Evolutionary conservation across 2,888 invertebrate species (phyloP), one percentile per base, ranked within the genome.

Genomic region (Lasioglossum leucozonium): DNA sequence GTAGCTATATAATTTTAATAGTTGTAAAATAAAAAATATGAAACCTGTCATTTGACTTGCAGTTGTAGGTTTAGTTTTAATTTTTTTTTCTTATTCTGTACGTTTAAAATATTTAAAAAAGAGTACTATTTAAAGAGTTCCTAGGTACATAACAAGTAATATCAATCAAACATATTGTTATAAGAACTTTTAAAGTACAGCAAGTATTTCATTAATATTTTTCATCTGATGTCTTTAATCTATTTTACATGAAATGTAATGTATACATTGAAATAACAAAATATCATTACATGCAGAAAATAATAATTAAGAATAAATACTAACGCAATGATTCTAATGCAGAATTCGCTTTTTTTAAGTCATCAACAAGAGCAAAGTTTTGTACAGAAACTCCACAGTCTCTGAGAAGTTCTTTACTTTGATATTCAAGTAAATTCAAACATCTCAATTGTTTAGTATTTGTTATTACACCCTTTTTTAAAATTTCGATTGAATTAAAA

Each of bases 351-450:
- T 97, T 96, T 30, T 96, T 95, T 42, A 95, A 95, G 86, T 97
- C 97, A 93, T 98, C 98, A 79, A 99, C 96, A 81, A 99, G 96
- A 87, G 97, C 96, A 94, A 99, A 99, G 93, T 98, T 97, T 95
- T 99, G 98, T 92, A 98, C 97, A 89, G 98, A 97, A 87, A 99
- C 97, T 65, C 98, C 98, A 95, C 97, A 96, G 93, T 98, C 97
- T 90, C 97, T 96, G 87, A 99, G 96, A 55, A 99, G 96, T 93
- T 98, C 97, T 95, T 99, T 99, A 94, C 99, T 99, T 95, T 99
- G 99, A 95, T 98, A 99, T 95, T 99, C 99, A 94, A 99, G 97
- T 58, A 99, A 96, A 96, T 99, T 99, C 79, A 99, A 96, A 93
- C 97, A 96, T 90, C 99, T 93, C 4, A 87, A 83, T 18, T 92